Percentiles rank a stretch among this genome's conserved stretches.
phyloP scores from a whole-genome alignment of 2,888 invertebrate genomes.

The Hirtodrosophila alboralis region DNA sequence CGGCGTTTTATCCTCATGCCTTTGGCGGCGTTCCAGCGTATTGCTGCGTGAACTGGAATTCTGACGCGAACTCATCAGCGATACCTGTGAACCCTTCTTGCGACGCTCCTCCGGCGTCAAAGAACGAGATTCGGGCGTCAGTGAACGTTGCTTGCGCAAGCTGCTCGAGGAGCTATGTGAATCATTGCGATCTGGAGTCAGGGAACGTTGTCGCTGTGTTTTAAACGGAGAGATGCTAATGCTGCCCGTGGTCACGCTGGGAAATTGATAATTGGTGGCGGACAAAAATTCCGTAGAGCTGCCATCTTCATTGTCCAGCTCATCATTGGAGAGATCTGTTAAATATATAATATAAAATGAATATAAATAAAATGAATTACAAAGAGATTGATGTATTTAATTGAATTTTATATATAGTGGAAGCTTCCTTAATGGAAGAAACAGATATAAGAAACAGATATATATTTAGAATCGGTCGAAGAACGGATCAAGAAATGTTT shows the following conservation, averaged over 20 bases:
- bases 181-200: conserved; percentile 83
- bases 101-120: conserved; percentile 83
- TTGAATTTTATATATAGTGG: too few species aligned
- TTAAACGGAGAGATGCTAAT: conserved; percentile 79
- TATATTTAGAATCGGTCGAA: too few species aligned
- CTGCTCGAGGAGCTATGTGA: conserved; percentile 83
- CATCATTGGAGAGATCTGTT: conserved; percentile 86
- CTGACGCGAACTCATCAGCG: conserved; percentile 81
- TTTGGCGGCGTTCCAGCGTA: conserved; percentile 82
- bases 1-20: conserved; percentile 79
- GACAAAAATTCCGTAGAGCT: conserved; percentile 82
- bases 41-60: conserved; percentile 83
- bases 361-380: too few species aligned
- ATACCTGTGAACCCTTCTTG: conserved; percentile 80
- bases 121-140: conserved; percentile 83
- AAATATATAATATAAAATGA: too few species aligned
- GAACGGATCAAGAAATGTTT: too few species aligned
- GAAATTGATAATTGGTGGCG: conserved; percentile 78
- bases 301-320: conserved; percentile 85
- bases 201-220: conserved; percentile 82
- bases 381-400: too few species aligned
- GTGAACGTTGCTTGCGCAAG: conserved; percentile 82
- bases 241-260: conserved; percentile 43
- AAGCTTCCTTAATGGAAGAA: too few species aligned
- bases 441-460: too few species aligned